phyloP scores from a whole-genome alignment of 2,888 invertebrate species.

The Megamerina dolium region DNA sequence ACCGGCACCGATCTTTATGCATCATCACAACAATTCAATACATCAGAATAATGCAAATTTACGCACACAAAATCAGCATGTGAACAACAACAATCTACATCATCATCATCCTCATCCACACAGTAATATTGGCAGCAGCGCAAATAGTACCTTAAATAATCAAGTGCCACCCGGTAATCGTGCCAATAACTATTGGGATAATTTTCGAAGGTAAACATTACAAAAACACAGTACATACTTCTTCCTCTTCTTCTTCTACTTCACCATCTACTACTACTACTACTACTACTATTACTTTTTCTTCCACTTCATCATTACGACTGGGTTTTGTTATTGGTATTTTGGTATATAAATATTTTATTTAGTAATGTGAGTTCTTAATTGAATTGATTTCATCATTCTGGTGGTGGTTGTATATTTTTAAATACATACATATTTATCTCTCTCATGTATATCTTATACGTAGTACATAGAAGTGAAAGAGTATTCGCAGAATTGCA shows the following conservation, averaged over 20 bases:
- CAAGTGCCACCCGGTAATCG: conserved; percentile 86
- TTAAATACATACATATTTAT: no score
- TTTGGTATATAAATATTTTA: no score
- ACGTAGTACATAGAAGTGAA: no score
- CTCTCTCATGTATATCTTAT: no score
- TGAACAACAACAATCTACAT: conserved; percentile 34
- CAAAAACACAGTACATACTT: conserved; percentile 3
- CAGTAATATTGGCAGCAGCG: conserved; percentile 30
- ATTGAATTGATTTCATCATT: no score
- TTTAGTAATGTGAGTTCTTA: no score
- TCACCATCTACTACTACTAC: no score
- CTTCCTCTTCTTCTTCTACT: conserved; percentile 11
- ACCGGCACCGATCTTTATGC: conserved; percentile 47
- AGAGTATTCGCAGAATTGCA: no score
- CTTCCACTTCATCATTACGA: no score
- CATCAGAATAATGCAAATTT: conserved; percentile 47
- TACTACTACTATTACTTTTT: no score
- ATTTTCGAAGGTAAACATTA: conserved; percentile 73
- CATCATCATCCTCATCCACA: conserved; percentile 31
- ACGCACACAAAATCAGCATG: conserved; percentile 41
- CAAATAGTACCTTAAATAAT: conserved; percentile 64
- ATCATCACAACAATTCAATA: conserved; percentile 48
- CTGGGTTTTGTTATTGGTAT: no score
- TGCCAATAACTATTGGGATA: conserved; percentile 92
- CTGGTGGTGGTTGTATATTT: no score